Conservation (phyloP, 1,140 invertebrate genomes). For the Drosophila funebris region DNA sequence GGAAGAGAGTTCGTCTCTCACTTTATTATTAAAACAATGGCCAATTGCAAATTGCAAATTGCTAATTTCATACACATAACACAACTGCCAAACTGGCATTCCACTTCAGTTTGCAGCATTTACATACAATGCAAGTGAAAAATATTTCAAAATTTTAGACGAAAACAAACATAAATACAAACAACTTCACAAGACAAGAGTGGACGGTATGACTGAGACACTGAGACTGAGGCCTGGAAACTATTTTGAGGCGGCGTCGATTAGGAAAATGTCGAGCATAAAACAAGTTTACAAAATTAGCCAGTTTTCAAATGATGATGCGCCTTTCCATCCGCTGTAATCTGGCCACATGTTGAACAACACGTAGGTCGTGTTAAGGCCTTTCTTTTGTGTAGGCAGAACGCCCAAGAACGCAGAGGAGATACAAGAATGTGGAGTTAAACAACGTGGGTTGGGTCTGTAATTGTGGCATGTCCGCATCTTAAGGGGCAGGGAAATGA, state of each 20-base stretch:
- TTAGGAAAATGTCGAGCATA: slow-evolving; percentile 53
- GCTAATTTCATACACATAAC: slow-evolving; percentile 33
- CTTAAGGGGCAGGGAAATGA: slow-evolving; percentile 41
- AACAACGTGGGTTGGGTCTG: slow-evolving; percentile 24
- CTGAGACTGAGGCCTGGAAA: background rate
- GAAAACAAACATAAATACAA: slow-evolving; percentile 1
- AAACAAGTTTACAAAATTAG: slow-evolving; percentile 71
- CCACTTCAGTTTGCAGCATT: slow-evolving; percentile 20
- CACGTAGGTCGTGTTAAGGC: slow-evolving; percentile 48
- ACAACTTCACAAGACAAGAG: slow-evolving; percentile 59
- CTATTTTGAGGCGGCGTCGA: background rate
- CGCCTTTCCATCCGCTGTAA: slow-evolving; percentile 16
- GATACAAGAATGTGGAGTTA: slow-evolving; percentile 10
- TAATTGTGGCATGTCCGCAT: slow-evolving; percentile 1
- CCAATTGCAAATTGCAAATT: slow-evolving; percentile 34
- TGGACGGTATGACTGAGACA: slow-evolving; percentile 36
- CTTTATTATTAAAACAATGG: slow-evolving; percentile 52
- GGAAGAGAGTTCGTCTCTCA: too few species aligned
- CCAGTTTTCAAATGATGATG: slow-evolving; percentile 14
- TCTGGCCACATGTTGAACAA: slow-evolving; percentile 40
- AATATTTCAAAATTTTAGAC: slow-evolving; percentile 68
- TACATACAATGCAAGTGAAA: slow-evolving; percentile 67
- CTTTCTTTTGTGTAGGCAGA: slow-evolving; percentile 10
- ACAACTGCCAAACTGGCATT: slow-evolving; percentile 24
- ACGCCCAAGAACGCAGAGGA: background rate